These are phyloP conservation scores for Alosa alosa DNA, from an alignment of 2,113 vertebrate species.

Conservation along the genomic window DNA sequence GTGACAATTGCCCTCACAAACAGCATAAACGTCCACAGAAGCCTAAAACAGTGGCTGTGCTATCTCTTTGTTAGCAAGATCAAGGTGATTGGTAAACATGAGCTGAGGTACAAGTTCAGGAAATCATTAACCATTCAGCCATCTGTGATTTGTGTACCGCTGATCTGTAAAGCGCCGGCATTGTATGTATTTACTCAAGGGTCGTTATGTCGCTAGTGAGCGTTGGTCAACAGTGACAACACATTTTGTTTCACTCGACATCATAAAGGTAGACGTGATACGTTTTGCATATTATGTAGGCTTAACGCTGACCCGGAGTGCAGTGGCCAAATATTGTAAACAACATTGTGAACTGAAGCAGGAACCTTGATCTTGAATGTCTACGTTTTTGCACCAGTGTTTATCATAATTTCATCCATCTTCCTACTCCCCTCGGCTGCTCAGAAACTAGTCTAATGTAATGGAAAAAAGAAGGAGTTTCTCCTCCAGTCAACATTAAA, in stretches of 20 bases:
- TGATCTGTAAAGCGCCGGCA: not conserved
- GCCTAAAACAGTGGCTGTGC: not conserved
- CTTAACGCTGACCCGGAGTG: too few species aligned
- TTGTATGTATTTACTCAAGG: not conserved
- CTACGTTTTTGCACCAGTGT: not conserved
- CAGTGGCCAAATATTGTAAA: not conserved
- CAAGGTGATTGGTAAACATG: not conserved
- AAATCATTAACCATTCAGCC: not conserved
- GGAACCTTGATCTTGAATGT: not conserved
- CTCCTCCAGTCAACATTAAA: not conserved
- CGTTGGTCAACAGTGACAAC: not conserved
- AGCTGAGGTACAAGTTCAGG: not conserved
- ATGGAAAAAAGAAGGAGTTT: not conserved
- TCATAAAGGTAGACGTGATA: too few species aligned
- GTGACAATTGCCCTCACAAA: not conserved
- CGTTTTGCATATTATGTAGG: not conserved
- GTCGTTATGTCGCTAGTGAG: not conserved
- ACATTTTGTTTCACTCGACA: too few species aligned
- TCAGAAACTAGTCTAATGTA: not conserved
- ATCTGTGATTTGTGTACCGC: not conserved
- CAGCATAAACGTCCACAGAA: not conserved
- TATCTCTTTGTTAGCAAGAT: conserved; percentile 2
- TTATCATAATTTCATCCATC: not conserved
- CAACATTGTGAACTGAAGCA: not conserved
- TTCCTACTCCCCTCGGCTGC: not conserved